Evolutionary conservation across 1,140 invertebrate genomes (phyloP).

Genomic region (Rhizoglyphus robini): DNA sequence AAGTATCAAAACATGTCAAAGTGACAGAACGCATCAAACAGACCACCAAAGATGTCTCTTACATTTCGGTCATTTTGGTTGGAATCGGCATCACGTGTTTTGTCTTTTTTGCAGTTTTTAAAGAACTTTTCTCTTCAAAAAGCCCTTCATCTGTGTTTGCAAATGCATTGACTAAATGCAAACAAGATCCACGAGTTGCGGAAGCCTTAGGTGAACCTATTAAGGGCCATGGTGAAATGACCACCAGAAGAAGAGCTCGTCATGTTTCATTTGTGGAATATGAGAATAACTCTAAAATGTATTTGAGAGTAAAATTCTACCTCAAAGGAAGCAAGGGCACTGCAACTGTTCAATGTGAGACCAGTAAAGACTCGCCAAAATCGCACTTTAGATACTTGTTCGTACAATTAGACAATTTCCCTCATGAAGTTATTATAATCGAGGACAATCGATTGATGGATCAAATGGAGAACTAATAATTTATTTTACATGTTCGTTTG

Average conservation of each 20-base stretch:
- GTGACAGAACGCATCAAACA: conserved; percentile 47
- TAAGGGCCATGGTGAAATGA: conserved; percentile 71
- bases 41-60: conserved; percentile 66
- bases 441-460: conserved; percentile 31
- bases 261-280: conserved; percentile 52
- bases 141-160: conserved; percentile 71
- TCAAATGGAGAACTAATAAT: not conserved
- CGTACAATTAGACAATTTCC: conserved; percentile 62
- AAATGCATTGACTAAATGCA: conserved; percentile 56
- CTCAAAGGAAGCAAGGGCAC: conserved; percentile 61
- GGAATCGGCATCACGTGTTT: conserved; percentile 58
- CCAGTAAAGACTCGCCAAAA: conserved; percentile 56
- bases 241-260: conserved; percentile 51
- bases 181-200: conserved; percentile 49
- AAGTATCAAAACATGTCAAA: conserved; percentile 8
- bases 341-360: conserved; percentile 69
- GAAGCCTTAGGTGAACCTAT: conserved; percentile 69
- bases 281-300: conserved; percentile 54
- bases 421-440: conserved; percentile 46
- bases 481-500: not conserved
- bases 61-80: conserved; percentile 59
- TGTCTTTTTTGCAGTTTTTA: conserved; percentile 65
- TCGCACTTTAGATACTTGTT: conserved; percentile 68
- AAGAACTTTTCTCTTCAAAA: conserved; percentile 68
- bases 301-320: conserved; percentile 77